Evolutionary conservation across 2,113 vertebrate genomes (phyloP).

Genomic region (Patagioenas fasciata): DNA sequence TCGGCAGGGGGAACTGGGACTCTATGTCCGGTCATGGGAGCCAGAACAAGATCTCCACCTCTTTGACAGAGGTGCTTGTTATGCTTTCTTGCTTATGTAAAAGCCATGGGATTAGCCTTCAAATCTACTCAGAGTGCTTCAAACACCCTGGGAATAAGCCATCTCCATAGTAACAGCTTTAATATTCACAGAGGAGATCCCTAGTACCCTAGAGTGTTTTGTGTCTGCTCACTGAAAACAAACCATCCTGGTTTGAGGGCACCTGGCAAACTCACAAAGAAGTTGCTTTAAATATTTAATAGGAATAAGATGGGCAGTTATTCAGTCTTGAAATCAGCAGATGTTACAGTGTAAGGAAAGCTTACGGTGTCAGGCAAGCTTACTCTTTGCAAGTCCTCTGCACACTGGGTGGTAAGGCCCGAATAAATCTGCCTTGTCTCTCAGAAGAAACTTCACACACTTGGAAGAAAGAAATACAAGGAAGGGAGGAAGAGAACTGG

Average conservation of each 20-base stretch:
- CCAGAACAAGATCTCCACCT: not conserved
- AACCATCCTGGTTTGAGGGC: not conserved
- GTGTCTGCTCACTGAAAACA: not conserved
- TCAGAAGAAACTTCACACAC: not conserved
- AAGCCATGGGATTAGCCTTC: constrained; percentile 55
- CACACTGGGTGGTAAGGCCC: not conserved
- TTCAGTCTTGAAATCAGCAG: not conserved
- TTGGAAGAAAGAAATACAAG: not conserved
- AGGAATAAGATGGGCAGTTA: not conserved
- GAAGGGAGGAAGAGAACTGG: not conserved
- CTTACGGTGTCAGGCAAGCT: not conserved
- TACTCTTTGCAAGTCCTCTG: not conserved
- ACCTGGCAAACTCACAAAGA: constrained; percentile 15
- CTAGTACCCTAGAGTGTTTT: not conserved
- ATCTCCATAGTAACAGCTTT: constrained; percentile 69
- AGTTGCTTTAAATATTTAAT: constrained; percentile 26
- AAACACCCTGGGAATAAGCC: constrained; percentile 50
- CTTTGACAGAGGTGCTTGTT: constrained; percentile 8
- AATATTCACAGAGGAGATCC: constrained; percentile 34
- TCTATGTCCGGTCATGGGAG: not conserved
- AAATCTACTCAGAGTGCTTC: constrained; percentile 58
- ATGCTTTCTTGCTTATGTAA: constrained; percentile 50
- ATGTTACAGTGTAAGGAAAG: not conserved
- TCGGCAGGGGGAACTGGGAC: not conserved
- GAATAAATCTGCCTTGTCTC: not conserved